Conservation (phyloP, 92 coral and sea anemone species). For the Porites lobata region DNA sequence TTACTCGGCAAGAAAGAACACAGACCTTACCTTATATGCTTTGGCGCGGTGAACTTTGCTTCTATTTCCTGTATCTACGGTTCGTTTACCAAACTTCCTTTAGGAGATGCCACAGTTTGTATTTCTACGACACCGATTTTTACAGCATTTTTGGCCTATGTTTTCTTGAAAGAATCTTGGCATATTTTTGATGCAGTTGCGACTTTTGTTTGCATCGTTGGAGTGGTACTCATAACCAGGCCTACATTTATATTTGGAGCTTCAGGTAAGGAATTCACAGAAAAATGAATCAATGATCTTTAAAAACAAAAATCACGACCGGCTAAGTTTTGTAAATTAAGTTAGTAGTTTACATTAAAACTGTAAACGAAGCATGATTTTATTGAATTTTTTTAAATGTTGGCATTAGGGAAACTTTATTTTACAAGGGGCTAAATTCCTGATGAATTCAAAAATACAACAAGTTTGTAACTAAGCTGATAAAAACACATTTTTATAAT, state of each 20-base stretch:
- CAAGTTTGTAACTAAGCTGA: too few species aligned
- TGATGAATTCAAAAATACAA: too few species aligned
- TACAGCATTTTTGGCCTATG: slow-evolving; percentile 81
- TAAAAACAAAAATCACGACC: too few species aligned
- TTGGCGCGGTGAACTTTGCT: slow-evolving; percentile 80
- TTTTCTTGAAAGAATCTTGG: slow-evolving; percentile 85
- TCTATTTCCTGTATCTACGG: slow-evolving; percentile 86
- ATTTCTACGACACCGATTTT: slow-evolving; percentile 88
- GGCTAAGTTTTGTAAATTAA: too few species aligned
- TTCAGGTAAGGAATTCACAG: slow-evolving; percentile 58
- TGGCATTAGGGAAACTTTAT: too few species aligned
- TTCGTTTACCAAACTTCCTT: slow-evolving; percentile 82
- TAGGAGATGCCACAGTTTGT: slow-evolving; percentile 88
- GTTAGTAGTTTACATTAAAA: too few species aligned
- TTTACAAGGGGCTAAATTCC: too few species aligned
- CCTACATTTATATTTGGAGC: slow-evolving; percentile 84
- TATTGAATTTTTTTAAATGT: too few species aligned
- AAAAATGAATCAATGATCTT: too few species aligned
- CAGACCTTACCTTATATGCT: slow-evolving; percentile 75
- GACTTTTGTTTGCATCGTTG: slow-evolving; percentile 76
- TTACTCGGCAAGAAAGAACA: slow-evolving; percentile 74
- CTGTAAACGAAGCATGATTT: too few species aligned
- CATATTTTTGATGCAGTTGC: slow-evolving; percentile 78
- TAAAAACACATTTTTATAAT: too few species aligned
- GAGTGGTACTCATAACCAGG: slow-evolving; percentile 78